A percentile compares a stretch with the other conserved stretches of the same genome.
Conservation (phyloP, 1,140 invertebrate genomes). For the Caerostris extrusa region DNA sequence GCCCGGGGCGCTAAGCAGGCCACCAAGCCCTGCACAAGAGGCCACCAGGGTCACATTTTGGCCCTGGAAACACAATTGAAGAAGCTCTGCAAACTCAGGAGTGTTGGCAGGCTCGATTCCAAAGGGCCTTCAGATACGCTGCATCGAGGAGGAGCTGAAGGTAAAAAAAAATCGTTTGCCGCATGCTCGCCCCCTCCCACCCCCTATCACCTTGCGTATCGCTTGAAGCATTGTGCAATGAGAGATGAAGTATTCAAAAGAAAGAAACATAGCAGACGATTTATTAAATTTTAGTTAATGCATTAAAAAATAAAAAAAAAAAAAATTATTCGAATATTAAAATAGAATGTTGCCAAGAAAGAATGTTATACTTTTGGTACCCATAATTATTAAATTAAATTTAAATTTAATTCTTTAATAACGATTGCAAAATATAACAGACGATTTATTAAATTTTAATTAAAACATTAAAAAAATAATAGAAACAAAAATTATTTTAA, state of each 20-base stretch:
- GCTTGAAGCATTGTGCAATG: not conserved
- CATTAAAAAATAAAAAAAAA: too few species aligned
- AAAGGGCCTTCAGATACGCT: constrained; percentile 55
- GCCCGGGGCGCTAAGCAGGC: constrained; percentile 57
- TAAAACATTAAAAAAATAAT: too few species aligned
- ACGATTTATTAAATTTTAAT: too few species aligned
- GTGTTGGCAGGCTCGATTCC: not conserved
- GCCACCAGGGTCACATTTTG: constrained; percentile 61
- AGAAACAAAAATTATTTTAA: too few species aligned
- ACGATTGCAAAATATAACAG: too few species aligned
- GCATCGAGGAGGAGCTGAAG: constrained; percentile 68
- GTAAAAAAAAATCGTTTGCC: constrained; percentile 8
- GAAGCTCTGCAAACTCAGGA: not conserved
- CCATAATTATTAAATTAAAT: too few species aligned
- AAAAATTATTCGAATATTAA: too few species aligned
- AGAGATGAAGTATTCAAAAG: not conserved
- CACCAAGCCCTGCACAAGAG: constrained; percentile 68
- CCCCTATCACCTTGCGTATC: not conserved
- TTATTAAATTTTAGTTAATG: too few species aligned
- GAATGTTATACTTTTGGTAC: too few species aligned
- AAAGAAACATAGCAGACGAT: too few species aligned
- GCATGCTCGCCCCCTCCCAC: not conserved
- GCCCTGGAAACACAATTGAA: constrained; percentile 40
- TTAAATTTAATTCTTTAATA: too few species aligned
- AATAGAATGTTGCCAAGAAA: too few species aligned